Evolutionary conservation across 1,140 invertebrate genomes (phyloP).

Genomic region (Diabrotica virgifera): DNA sequence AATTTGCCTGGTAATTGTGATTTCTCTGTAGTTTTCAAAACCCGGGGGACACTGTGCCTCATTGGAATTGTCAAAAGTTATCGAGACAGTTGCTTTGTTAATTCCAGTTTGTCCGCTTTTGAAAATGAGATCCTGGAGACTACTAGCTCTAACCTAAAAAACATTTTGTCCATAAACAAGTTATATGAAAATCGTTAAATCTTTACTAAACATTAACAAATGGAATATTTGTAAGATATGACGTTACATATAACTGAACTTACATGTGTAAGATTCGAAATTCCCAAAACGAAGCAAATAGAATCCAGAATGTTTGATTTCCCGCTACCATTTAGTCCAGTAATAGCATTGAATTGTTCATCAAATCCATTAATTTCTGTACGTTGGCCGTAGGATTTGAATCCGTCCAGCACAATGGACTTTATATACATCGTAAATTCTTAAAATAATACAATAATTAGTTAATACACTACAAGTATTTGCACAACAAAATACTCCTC

Average conservation of each 20-base stretch:
- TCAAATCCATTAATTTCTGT: constrained; percentile 95
- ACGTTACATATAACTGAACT: constrained; percentile 37
- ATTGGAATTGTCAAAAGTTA: constrained; percentile 93
- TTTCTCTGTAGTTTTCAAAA: constrained; percentile 90
- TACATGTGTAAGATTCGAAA: constrained; percentile 90
- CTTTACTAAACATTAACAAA: constrained; percentile 5
- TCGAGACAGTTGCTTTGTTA: constrained; percentile 93
- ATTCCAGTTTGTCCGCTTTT: constrained; percentile 96
- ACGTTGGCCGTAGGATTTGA: constrained; percentile 95
- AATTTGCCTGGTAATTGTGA: constrained; percentile 88
- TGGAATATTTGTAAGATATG: constrained; percentile 20
- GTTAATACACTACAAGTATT: background rate
- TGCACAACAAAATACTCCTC: no score
- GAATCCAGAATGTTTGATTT: constrained; percentile 99
- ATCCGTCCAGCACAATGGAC: constrained; percentile 92
- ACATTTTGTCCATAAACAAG: constrained; percentile 3
- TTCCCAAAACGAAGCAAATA: constrained; percentile 97
- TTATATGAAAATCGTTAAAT: constrained; percentile 6
- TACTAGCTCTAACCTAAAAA: constrained; percentile 80
- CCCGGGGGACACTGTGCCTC: constrained; percentile 82
- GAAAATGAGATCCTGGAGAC: constrained; percentile 93
- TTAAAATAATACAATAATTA: constrained; percentile 1
- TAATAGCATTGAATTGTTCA: constrained; percentile 96
- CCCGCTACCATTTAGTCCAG: constrained; percentile 97
- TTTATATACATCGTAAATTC: constrained; percentile 83